Percentiles rank a stretch among this genome's conserved stretches.
phyloP scores from a whole-genome alignment of 2,113 vertebrate genomes.

The Cyphomyrus plagiostoma region DNA sequence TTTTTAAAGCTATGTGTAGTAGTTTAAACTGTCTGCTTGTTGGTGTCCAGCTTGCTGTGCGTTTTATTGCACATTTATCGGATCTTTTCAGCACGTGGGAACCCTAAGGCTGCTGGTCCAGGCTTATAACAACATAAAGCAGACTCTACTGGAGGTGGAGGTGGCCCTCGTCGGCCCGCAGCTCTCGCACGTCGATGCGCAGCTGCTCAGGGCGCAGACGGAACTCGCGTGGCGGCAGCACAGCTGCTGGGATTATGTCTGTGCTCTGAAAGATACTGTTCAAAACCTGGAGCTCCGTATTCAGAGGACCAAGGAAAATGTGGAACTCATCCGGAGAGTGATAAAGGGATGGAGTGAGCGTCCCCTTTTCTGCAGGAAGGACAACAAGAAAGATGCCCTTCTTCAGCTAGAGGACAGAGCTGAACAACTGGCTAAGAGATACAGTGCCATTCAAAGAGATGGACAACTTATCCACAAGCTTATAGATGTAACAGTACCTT shows the following conservation, averaged over 20 bases:
- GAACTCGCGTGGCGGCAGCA: constrained; percentile 56
- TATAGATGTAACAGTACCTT: constrained; percentile 54
- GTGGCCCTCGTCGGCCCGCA: constrained; percentile 59
- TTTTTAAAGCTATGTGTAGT: neutral
- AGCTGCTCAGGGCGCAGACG: constrained; percentile 51
- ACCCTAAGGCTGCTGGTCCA: constrained; percentile 64
- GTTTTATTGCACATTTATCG: neutral
- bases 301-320: constrained; percentile 57
- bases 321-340: constrained; percentile 53
- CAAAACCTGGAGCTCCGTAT: constrained; percentile 55
- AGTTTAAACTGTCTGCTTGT: neutral
- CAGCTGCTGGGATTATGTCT: constrained; percentile 60
- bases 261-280: constrained; percentile 44
- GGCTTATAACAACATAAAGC: constrained; percentile 67
- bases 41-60: neutral
- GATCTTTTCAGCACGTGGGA: constrained; percentile 50
- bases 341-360: constrained; percentile 62
- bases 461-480: constrained; percentile 60
- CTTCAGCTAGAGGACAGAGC: constrained; percentile 62
- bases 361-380: constrained; percentile 60
- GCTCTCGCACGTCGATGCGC: constrained; percentile 52
- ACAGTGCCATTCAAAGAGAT: constrained; percentile 57
- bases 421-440: constrained; percentile 56
- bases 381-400: constrained; percentile 57
- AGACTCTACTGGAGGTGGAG: constrained; percentile 64